Evolutionary conservation across 2,113 vertebrate genomes (phyloP).

Genomic region (Melanerpes formicivorus): DNA sequence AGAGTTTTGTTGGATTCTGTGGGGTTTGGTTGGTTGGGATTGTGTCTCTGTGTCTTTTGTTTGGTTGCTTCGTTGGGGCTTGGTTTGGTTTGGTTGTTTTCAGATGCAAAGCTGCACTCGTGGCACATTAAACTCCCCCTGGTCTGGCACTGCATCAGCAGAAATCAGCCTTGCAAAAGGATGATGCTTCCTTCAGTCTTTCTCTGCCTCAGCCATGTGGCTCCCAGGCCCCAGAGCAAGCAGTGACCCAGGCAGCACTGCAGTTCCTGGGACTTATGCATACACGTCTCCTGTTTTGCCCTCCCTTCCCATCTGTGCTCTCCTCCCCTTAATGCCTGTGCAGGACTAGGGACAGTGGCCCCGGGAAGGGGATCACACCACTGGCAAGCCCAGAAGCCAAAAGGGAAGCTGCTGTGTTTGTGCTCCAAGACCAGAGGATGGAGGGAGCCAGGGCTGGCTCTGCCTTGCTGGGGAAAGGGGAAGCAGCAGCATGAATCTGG

Average conservation of each 20-base stretch:
- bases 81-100: not conserved
- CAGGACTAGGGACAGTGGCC: not conserved
- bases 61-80: too few species aligned
- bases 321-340: not conserved
- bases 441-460: not conserved
- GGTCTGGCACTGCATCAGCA: not conserved
- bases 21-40: too few species aligned
- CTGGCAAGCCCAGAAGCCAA: not conserved
- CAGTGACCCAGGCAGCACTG: not conserved
- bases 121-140: not conserved
- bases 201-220: not conserved
- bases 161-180: not conserved
- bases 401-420: not conserved
- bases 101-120: not conserved
- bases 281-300: too few species aligned
- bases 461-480: rapidly evolving
- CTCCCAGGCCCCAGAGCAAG: not conserved
- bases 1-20: too few species aligned
- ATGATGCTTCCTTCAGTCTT: not conserved
- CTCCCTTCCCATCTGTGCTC: not conserved
- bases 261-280: not conserved
- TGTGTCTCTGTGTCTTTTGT: too few species aligned
- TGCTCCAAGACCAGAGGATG: not conserved
- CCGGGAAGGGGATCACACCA: not conserved
- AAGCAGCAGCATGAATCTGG: not conserved